Evolutionary conservation across 2,113 vertebrate genomes (phyloP), one percentile per base, ranked within the genome.

Genomic region (Crotophaga sulcirostris): DNA sequence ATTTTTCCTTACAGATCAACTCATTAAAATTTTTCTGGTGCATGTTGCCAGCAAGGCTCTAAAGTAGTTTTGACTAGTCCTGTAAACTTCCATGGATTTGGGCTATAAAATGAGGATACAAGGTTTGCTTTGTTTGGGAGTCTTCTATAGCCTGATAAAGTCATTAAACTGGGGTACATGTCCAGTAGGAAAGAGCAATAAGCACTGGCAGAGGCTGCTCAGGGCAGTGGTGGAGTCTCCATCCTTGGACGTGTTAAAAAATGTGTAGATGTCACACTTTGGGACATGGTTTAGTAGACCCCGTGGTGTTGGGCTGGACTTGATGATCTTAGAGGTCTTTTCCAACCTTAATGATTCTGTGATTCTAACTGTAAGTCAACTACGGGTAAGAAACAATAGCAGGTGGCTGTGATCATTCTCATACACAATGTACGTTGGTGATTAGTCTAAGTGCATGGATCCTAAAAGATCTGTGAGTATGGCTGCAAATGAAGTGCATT

Each of bases 1-100:
- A 74, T 93, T 95, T 96, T 90, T 90, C 90, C 72, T 85, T 80
- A 85, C 85, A 59, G 85, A 96, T 90, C 82, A 75, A 75, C 92
- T 95, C 88, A 91, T 94, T 93, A 96, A 88, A 85, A 54, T 24
- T 47, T 62, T 88, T 83, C 75, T 84, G 77, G 52, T 51, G 67
- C 25, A 1, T 77, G 67, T 92, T 51, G 56, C 58, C 70, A 28
- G 49, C 45, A 31, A 45, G 85, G 56, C 78, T 75, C 29, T 42
- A 16, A 81, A 89, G 84, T 40, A 54, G 62, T 66, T 94, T 86
- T 66, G 79, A 18, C 16, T 34, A 89, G 68, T 85, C 54, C 83
- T 45, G 11, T n/a, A 42, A 89, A 87, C 40, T 93, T 93, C 29
- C 2, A 0, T 31, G n/a, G 63, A 28, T 93, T 84, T 44, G 38